Conservation (phyloP, 23 tunicate genomes). For the Oikopleura vanhoeffeni region DNA sequence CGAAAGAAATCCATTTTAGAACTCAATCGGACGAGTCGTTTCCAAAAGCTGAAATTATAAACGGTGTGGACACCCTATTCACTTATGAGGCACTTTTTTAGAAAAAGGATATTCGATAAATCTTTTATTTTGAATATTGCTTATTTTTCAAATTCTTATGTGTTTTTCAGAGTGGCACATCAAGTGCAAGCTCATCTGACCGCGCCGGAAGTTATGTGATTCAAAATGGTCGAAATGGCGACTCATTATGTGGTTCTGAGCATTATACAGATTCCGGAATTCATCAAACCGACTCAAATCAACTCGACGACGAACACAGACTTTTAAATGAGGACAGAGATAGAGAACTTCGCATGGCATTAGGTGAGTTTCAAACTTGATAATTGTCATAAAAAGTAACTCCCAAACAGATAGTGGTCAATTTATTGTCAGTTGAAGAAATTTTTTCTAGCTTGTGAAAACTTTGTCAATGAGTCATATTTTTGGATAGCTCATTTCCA, state of each 20-base stretch:
- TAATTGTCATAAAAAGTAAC: not conserved
- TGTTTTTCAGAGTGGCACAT: not conserved
- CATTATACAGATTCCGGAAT: constrained; percentile 14
- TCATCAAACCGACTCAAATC: constrained; percentile 3
- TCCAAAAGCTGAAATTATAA: no score
- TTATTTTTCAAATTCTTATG: not conserved
- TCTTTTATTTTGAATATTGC: no score
- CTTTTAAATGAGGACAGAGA: not conserved
- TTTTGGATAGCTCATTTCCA: no score
- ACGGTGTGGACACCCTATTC: no score
- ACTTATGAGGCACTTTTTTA: no score
- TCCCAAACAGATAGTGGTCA: no score
- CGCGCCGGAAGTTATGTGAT: not conserved
- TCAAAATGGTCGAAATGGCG: not conserved
- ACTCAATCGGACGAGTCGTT: no score
- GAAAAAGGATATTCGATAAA: no score
- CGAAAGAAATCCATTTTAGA: no score
- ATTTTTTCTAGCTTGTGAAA: no score
- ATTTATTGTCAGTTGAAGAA: no score
- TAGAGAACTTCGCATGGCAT: not conserved
- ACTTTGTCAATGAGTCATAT: no score
- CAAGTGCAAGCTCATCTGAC: not conserved
- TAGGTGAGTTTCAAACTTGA: not conserved
- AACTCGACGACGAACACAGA: not conserved
- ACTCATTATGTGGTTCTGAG: not conserved